These are phyloP conservation scores for Acanthochromis polyacanthus DNA, from an alignment of 2,113 vertebrate species.

Conservation along the genomic window DNA sequence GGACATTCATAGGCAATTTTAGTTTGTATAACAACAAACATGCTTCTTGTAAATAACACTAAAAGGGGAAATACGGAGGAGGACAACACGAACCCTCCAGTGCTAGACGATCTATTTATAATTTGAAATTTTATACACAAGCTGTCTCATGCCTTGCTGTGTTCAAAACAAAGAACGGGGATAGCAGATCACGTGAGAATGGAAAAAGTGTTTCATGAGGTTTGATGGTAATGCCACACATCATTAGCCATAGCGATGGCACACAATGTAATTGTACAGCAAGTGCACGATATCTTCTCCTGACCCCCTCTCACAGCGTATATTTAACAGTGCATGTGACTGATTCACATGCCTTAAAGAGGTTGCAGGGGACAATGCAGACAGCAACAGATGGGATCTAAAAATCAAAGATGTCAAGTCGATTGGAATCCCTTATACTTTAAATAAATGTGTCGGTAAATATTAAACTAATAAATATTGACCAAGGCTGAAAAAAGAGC, in stretches of 20 bases:
- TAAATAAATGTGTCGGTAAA: background rate
- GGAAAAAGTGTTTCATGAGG: slow-evolving; percentile 35
- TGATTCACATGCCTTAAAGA: slow-evolving; percentile 35
- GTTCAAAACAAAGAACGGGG: too few relatives aligned
- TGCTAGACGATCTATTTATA: background rate
- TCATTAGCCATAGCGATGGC: background rate
- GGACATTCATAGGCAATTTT: background rate
- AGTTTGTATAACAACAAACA: background rate
- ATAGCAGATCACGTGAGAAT: background rate
- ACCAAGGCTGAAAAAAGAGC: background rate
- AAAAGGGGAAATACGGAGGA: background rate
- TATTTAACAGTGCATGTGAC: slow-evolving; percentile 44
- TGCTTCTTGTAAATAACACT: background rate
- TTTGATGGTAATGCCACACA: slow-evolving; percentile 15
- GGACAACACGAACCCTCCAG: background rate
- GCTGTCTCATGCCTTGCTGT: too few relatives aligned
- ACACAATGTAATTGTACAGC: slow-evolving; percentile 19
- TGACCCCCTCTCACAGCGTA: background rate
- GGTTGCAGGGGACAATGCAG: background rate
- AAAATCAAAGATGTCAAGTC: slow-evolving; percentile 3
- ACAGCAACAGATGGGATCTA: slow-evolving; percentile 33
- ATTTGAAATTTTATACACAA: too few relatives aligned
- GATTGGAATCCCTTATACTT: background rate
- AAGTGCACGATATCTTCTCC: background rate
- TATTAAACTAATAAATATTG: background rate